Conservation (phyloP, 2,888 invertebrate species). For the Ditula angustiorana region DNA sequence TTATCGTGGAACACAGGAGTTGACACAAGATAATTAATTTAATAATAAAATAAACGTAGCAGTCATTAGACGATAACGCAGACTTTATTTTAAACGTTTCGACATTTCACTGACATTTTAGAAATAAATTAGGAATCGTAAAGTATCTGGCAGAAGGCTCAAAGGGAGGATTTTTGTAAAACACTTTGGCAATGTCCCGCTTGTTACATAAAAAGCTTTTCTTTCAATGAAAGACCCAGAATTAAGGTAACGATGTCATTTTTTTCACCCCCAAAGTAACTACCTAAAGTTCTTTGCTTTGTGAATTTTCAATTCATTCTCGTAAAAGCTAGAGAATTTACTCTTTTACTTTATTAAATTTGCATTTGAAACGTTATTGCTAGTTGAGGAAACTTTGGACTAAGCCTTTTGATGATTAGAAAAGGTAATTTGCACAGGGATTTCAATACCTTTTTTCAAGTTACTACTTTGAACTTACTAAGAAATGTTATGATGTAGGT, state of each 20-base stretch:
- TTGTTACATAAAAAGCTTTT: neutral
- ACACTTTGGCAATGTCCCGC: neutral
- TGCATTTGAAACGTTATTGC: neutral
- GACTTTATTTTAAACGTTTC: neutral
- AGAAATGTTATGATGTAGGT: too few relatives aligned
- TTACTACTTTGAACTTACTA: too few relatives aligned
- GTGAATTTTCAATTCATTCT: constrained; percentile 14
- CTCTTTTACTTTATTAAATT: neutral
- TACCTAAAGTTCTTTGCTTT: constrained; percentile 1
- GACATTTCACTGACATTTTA: neutral
- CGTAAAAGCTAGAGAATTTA: neutral
- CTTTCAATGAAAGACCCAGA: neutral
- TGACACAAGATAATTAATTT: too few relatives aligned
- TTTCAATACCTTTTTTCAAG: too few relatives aligned
- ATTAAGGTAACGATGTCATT: constrained; percentile 2
- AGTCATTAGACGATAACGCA: neutral
- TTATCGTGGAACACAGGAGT: too few relatives aligned
- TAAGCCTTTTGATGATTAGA: constrained; percentile 11
- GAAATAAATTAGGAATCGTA: neutral
- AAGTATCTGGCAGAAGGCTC: neutral
- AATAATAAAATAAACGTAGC: too few relatives aligned
- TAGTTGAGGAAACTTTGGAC: constrained; percentile 14
- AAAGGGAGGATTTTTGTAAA: constrained; percentile 2
- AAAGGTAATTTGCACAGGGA: too few relatives aligned
- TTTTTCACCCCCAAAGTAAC: neutral